These are phyloP conservation scores for Chymomyza caudatula DNA, from an alignment of 2,888 invertebrate genomes.

Conservation along the genomic window DNA sequence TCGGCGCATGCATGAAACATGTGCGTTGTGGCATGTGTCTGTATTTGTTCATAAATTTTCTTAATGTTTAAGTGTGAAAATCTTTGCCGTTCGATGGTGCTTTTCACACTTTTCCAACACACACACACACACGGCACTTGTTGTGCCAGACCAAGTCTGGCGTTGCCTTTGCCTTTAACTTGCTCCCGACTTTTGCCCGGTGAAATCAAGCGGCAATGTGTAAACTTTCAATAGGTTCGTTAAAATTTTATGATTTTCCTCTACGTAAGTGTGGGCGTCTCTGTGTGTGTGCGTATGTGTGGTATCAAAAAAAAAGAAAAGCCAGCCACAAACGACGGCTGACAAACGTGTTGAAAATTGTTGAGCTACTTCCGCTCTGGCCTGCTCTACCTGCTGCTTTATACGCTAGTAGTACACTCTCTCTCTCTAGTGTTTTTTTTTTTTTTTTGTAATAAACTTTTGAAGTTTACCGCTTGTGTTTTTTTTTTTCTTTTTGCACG, in stretches of 20 bases:
- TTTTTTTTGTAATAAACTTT: slow-evolving; percentile 36
- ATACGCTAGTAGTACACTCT: slow-evolving; percentile 16
- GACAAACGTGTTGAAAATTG: slow-evolving; percentile 68
- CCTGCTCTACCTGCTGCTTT: slow-evolving; percentile 4
- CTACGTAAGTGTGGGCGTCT: slow-evolving; percentile 11
- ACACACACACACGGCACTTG: slow-evolving; percentile 31
- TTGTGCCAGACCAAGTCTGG: neutral
- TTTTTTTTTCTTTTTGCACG: neutral
- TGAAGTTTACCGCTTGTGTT: neutral
- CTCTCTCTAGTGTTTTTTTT: slow-evolving; percentile 14
- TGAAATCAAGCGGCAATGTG: slow-evolving; percentile 72
- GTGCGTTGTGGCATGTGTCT: slow-evolving; percentile 38
- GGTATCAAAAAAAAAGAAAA: slow-evolving; percentile 39
- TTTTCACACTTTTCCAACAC: slow-evolving; percentile 70
- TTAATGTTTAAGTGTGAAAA: slow-evolving; percentile 75
- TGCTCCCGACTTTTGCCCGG: slow-evolving; percentile 11
- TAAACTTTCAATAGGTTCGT: slow-evolving; percentile 74
- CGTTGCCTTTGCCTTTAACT: neutral
- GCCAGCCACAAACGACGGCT: slow-evolving; percentile 11
- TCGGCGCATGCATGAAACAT: slow-evolving; percentile 60
- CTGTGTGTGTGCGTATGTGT: slow-evolving; percentile 12
- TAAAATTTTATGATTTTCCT: slow-evolving; percentile 73
- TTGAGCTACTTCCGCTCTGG: slow-evolving; percentile 59
- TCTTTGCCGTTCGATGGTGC: slow-evolving; percentile 76
- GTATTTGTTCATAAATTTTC: slow-evolving; percentile 64